A percentile compares a stretch with the other conserved stretches of the same genome.
phyloP scores from a whole-genome alignment of 2,113 vertebrate species.

The Brachionichthys hirsutus region DNA sequence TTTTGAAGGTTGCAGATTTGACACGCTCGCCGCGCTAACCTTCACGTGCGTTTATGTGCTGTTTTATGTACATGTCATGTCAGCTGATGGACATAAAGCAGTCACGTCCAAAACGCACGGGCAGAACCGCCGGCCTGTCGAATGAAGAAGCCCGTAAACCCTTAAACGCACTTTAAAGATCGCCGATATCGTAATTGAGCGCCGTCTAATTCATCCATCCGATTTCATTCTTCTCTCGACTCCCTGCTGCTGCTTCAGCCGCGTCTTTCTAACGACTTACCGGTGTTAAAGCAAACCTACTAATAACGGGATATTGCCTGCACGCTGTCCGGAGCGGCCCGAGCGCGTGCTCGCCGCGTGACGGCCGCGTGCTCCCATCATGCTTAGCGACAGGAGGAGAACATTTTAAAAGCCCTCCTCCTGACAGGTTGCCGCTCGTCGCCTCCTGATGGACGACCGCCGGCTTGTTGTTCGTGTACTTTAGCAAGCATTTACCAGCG shows the following conservation, averaged over 20 bases:
- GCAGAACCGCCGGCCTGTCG: not conserved
- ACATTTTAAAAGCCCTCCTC: not conserved
- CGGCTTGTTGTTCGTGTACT: slow-evolving; percentile 25
- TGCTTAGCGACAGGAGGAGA: slow-evolving; percentile 6
- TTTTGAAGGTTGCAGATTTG: not conserved
- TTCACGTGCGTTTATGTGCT: not conserved
- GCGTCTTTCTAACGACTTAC: not conserved
- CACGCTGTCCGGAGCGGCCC: too few relatives aligned
- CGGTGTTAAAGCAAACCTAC: not conserved
- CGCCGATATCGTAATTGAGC: not conserved
- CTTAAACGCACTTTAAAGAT: slow-evolving; percentile 4
- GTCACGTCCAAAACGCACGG: not conserved
- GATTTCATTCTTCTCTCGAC: not conserved
- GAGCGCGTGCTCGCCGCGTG: too few relatives aligned
- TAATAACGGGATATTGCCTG: too few relatives aligned
- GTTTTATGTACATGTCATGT: too few relatives aligned
- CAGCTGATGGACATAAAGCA: not conserved
- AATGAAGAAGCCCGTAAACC: not conserved
- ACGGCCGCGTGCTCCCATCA: slow-evolving; percentile 22
- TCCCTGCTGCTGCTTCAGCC: not conserved
- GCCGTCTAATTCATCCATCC: slow-evolving; percentile 12
- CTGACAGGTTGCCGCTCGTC: slow-evolving; percentile 30
- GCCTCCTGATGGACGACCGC: slow-evolving; percentile 20
- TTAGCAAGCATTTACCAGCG: slow-evolving; percentile 18
- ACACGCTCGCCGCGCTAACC: not conserved